These are phyloP conservation scores for Chaenogobius annularis DNA, from an alignment of 2,113 vertebrate genomes.

Conservation along the genomic window DNA sequence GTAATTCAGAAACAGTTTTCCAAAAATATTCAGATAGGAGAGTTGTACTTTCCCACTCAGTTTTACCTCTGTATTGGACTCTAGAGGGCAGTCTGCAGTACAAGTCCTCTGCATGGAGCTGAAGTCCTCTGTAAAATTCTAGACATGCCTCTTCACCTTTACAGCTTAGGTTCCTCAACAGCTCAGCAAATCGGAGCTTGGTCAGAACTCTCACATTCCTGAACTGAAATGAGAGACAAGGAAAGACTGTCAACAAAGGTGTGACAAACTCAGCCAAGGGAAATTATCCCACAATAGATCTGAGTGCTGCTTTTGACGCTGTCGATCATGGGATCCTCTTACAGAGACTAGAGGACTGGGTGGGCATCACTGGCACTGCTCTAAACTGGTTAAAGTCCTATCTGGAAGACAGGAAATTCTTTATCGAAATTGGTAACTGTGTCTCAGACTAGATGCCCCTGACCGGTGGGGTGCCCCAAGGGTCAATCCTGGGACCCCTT, in stretches of 20 bases:
- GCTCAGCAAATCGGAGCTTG: slow-evolving; percentile 77
- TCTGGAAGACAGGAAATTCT: no score
- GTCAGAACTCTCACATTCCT: slow-evolving; percentile 85
- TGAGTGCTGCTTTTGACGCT: no score
- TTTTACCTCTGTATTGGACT: slow-evolving; percentile 73
- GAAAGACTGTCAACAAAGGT: background rate
- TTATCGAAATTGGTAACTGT: no score
- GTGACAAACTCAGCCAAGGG: background rate
- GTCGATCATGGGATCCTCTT: no score
- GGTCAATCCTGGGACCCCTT: no score
- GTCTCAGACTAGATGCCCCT: no score
- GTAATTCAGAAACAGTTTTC: background rate
- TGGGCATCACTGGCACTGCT: no score
- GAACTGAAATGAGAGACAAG: slow-evolving; percentile 77
- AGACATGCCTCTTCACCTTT: slow-evolving; percentile 88
- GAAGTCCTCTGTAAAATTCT: slow-evolving; percentile 91
- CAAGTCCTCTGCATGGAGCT: slow-evolving; percentile 86
- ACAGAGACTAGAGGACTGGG: no score
- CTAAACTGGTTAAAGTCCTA: no score
- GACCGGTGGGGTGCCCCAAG: no score
- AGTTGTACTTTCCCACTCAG: background rate
- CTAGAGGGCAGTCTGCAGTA: slow-evolving; percentile 85
- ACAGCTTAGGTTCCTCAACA: slow-evolving; percentile 81
- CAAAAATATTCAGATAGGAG: background rate
- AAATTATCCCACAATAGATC: background rate